Conservation (phyloP, 2,113 vertebrate species). For the Rhinolophus sinicus region DNA sequence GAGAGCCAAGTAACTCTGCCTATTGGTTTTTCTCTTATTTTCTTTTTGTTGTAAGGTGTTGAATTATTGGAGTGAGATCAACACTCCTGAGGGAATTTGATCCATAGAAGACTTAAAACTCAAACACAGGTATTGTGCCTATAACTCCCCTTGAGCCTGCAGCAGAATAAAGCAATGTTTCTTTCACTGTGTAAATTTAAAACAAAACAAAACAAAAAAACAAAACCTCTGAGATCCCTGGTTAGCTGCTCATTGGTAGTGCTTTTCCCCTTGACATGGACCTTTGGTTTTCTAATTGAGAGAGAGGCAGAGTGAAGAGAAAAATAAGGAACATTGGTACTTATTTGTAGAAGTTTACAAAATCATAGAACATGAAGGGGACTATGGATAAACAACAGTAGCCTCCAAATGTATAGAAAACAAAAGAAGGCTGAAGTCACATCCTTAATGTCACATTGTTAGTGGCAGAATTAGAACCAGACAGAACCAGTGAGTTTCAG, state of each 20-base stretch:
- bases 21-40: conserved; percentile 16
- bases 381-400: not conserved
- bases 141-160: conserved; percentile 55
- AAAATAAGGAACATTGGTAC: not conserved
- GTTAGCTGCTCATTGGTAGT: not conserved
- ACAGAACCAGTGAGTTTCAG: not conserved
- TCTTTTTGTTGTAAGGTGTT: conserved; percentile 29
- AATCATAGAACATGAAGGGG: not conserved
- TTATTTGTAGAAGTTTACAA: not conserved
- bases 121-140: conserved; percentile 25
- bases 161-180: conserved; percentile 37
- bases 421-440: not conserved
- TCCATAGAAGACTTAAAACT: conserved; percentile 61
- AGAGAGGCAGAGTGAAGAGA: not conserved
- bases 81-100: conserved; percentile 10
- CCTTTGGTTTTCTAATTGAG: not conserved
- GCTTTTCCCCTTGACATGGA: not conserved
- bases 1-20: not conserved
- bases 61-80: conserved; percentile 54
- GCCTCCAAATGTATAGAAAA: not conserved
- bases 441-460: not conserved
- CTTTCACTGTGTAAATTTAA: conserved; percentile 3
- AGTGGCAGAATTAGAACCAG: not conserved
- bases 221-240: not conserved
- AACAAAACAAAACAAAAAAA: not conserved